Base-by-base conservation (phyloP, 2,113 vertebrate species). In the Muntiacus muntjak region DNA sequence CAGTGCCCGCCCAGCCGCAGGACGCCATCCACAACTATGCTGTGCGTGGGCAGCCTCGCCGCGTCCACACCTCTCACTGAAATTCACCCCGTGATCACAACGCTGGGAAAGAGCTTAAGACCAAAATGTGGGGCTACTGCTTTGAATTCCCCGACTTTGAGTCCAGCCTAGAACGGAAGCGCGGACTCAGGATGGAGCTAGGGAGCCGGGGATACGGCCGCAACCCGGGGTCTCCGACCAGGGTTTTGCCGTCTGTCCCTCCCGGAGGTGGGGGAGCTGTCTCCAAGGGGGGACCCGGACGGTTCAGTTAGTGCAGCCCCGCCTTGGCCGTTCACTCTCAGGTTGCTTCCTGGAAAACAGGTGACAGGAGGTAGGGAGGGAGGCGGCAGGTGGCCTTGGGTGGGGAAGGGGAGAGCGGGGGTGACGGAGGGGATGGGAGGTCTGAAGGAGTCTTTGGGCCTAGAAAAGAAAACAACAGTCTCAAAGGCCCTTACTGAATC, bases 181-280 rank as follows among this genome's bases (percentile, higher is more conserved):
- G 3, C 50, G 0, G n/a, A 52, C 25, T 13, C 47, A 1, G 40
- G 33, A 5, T 14, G 30, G 78, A n/a, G 28, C 50, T 4, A 36
- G 21, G n/a, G 85, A 30, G 2, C 2, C 1, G 1, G 30, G 50
- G n/a, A 26, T 15, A 21, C 1, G 26, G 45, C 36, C 5, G 23
- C 2, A 6, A 13, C 40, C 45, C 10, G 7, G 25, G 71, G 17
- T n/a, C 81, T 86, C 71, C 4, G 15, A n/a, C 47, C 79, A 52
- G 78, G 30, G 78, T 81, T 47, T 50, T 52, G 47, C 30, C 1
- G 28, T n/a, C 17, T 1, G 28, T 52, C n/a, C 36, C 78, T 78
- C 74, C 47, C 17, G 2, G 50, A 36, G 36, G 26, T 43, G 3
- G 19, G 50, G 26, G 16, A 67, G 47, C 78, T 81, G 40, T 8